Evolutionary conservation across 2,888 invertebrate species (phyloP).

Genomic region (Leucophenga maculata): DNA sequence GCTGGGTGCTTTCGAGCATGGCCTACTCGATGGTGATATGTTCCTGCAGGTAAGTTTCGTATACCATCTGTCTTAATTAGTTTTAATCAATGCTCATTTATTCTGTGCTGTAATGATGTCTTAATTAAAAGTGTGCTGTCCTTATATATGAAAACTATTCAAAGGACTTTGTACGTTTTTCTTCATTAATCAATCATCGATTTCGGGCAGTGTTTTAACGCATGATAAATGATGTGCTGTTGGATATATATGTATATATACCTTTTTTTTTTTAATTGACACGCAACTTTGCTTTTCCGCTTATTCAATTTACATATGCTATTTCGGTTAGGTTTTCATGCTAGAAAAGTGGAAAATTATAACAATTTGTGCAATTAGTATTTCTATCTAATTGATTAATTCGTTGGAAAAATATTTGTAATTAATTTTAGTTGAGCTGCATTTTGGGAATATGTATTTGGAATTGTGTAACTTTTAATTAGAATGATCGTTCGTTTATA

Average conservation of each 20-base stretch:
- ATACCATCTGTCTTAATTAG: slow-evolving; percentile 40
- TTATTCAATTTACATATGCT: slow-evolving; percentile 3
- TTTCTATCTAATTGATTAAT: slow-evolving; percentile 43
- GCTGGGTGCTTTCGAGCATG: slow-evolving; percentile 90
- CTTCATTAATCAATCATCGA: slow-evolving; percentile 57
- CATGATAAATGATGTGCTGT: slow-evolving; percentile 46
- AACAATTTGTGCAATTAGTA: slow-evolving; percentile 49
- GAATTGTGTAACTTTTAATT: not conserved
- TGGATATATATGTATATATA: too few species aligned
- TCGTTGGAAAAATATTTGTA: slow-evolving; percentile 37
- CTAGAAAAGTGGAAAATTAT: slow-evolving; percentile 45
- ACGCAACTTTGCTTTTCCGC: slow-evolving; percentile 32
- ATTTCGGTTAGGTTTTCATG: slow-evolving; percentile 9
- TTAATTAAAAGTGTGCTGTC: slow-evolving; percentile 44
- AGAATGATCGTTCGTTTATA: too few species aligned
- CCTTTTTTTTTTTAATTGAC: slow-evolving; percentile 20
- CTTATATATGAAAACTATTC: not conserved
- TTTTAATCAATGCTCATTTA: slow-evolving; percentile 54
- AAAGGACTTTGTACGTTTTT: slow-evolving; percentile 30
- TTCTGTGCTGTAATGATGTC: slow-evolving; percentile 47
- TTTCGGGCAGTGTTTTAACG: slow-evolving; percentile 33
- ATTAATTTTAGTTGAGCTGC: slow-evolving; percentile 11
- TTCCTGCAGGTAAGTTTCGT: slow-evolving; percentile 86
- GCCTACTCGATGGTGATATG: slow-evolving; percentile 93
- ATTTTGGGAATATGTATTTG: not conserved